Percentiles rank a stretch among this genome's conserved stretches.
Conservation (phyloP, 2,113 vertebrate genomes). For the Forbesichthys papilliferus region DNA sequence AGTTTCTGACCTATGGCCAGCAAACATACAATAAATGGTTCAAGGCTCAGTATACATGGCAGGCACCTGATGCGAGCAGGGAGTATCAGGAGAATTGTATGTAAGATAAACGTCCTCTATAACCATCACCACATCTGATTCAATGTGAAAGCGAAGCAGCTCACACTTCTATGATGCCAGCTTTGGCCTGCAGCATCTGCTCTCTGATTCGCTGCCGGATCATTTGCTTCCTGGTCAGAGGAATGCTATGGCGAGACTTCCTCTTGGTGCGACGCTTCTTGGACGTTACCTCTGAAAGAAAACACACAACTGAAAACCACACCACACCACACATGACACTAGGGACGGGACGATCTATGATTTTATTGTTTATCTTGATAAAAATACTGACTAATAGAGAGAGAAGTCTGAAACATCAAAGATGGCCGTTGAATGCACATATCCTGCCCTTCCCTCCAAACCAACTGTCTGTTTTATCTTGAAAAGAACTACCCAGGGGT, state of each 20-base stretch:
- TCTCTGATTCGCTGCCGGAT: constrained; percentile 69
- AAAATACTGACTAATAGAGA: too few relatives aligned
- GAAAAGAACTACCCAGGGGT: too few relatives aligned
- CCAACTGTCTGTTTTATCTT: too few relatives aligned
- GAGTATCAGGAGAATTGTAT: neutral
- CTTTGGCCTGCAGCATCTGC: constrained; percentile 70
- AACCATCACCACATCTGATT: neutral
- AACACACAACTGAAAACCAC: constrained; percentile 6
- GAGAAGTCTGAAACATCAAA: too few relatives aligned
- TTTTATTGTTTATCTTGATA: too few relatives aligned
- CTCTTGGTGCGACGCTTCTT: constrained; percentile 70
- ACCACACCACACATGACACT: too few relatives aligned
- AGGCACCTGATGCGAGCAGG: neutral
- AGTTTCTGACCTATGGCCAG: too few relatives aligned
- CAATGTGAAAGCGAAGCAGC: constrained; percentile 13
- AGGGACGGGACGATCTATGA: too few relatives aligned
- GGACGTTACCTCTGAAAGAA: constrained; percentile 55
- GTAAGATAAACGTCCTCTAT: neutral
- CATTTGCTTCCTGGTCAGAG: constrained; percentile 68
- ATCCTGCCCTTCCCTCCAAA: too few relatives aligned
- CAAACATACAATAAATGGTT: too few relatives aligned
- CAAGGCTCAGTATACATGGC: too few relatives aligned
- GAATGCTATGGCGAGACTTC: constrained; percentile 56
- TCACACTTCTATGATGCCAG: constrained; percentile 72
- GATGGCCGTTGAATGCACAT: too few relatives aligned